Evolutionary conservation across 2,797 vertebrate genomes (phyloP), one percentile per base, ranked within the genome.

Genomic region (Sciaenops ocellatus): DNA sequence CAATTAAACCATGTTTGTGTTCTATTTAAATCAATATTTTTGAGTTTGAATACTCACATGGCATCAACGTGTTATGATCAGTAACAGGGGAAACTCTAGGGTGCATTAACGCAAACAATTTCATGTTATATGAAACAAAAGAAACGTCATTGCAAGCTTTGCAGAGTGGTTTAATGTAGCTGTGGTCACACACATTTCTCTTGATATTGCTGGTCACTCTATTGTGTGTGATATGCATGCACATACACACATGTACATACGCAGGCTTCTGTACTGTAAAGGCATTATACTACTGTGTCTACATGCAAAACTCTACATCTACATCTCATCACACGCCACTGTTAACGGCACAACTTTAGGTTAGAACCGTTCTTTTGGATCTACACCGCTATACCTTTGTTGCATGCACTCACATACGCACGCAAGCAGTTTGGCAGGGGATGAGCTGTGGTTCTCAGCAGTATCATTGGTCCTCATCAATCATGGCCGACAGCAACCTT

Each of bases 381-480:
- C 63, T 10, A 26, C 9, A 38, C 24, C 12, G 42, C 24, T 70
- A 4, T 13, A 47, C 44, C 22, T 63, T 18, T 72, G 20, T 51
- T 70, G 41, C 51, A 60, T 55, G 34, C 46, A 28, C 59, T 78
- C 51, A 51, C 62, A 72, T 52, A 52, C 26, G 56, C 64, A 71
- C 18, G 24, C 42, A 66, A 60, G 70, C 75, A 61, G 30, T 85
- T 70, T 82, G 80, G 82, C 68, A 75, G 74, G 12, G 71, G 78
- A 64, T 82, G 76, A 89, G 85, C 78, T 54, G 79, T 78, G 72
- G 55, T 76, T 81, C 80, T 90, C 85, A 89, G 88, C 70, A 73
- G 80, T 90, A 87, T 91, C 90, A 78, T 28, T 72, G 85, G 87
- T 76, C 72, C 70, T 88, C 89, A 92, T 93, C 87, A 87, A 88